Base-by-base conservation (phyloP, 2,113 vertebrate species). In the Xyliphius kryptos region DNA sequence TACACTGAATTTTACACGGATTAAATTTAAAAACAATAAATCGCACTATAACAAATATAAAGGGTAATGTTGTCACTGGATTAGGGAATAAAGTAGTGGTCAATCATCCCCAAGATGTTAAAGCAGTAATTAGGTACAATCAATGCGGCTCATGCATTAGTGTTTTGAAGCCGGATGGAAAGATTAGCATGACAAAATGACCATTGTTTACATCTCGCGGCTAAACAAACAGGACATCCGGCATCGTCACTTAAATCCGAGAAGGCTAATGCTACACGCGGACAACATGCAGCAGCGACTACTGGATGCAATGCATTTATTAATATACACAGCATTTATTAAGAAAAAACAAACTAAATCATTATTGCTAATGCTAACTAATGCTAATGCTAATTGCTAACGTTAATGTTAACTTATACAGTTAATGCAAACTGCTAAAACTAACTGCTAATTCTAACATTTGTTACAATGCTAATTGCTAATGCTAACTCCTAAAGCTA, bases 51-150 rank as follows among this genome's bases (percentile, higher is more conserved):
- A n/a, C n/a, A n/a, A n/a, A n/a, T n/a, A n/a, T n/a, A n/a, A 36
- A 17, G 9, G 15, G 16, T 55, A 3, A 38, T 43, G 1, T 21
- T 38, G 13, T 2, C 3, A 14, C 6, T 59, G 37, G 51, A 68
- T 68, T 68, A 56, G 61, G 44, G 56, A 55, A 58, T 61, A 50
- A 10, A 9, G 9, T 19, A 63, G 13, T 58, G 48, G 41, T 44
- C 21, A 37, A 62, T n/a, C 13, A 41, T 57, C n/a, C 52, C 6
- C 5, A 21, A 56, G 17, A n/a, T 19, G 9, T 13, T 19, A 17
- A 14, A 61, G 43, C 55, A 41, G 57, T 54, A 17, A 66, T 38
- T 32, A 16, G 21, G 32, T 54, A 49, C n/a, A 32, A n/a, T 14
- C 2, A 37, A 40, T 13, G 6, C 9, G 65, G 15, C 7, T 3